Conservation (phyloP, 2,888 invertebrate genomes). For the Dolomedes plantarius region DNA sequence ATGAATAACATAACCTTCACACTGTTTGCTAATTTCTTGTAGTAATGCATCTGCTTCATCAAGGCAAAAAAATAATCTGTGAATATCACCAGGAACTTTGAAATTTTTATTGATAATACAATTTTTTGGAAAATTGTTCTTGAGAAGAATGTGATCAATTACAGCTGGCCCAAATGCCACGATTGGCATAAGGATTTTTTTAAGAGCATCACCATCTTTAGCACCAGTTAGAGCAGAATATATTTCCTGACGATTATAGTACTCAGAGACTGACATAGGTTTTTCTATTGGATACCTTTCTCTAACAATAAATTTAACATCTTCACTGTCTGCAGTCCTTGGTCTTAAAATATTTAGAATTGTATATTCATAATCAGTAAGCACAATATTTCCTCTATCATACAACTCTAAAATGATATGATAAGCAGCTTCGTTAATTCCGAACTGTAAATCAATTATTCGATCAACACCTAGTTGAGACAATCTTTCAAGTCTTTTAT, state of each 20-base stretch:
- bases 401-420: constrained; percentile 96
- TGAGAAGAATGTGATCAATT: constrained; percentile 90
- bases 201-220: constrained; percentile 85
- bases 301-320: constrained; percentile 88
- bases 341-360: constrained; percentile 95
- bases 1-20: constrained; percentile 90
- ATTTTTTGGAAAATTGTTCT: constrained; percentile 82
- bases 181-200: constrained; percentile 87
- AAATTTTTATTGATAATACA: constrained; percentile 82
- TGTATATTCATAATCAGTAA: constrained; percentile 92
- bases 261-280: constrained; percentile 80
- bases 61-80: constrained; percentile 79
- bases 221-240: constrained; percentile 81
- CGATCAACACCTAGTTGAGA: constrained; percentile 93
- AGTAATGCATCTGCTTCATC: constrained; percentile 83
- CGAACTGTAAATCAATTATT: constrained; percentile 96
- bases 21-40: constrained; percentile 79
- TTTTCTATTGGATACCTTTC: constrained; percentile 91
- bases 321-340: constrained; percentile 88
- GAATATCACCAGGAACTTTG: constrained; percentile 77
- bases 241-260: constrained; percentile 80
- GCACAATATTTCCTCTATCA: constrained; percentile 94
- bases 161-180: constrained; percentile 92
- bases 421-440: constrained; percentile 82
- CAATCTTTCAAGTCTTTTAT: constrained; percentile 92